Conservation (phyloP, 2,888 invertebrate species). For the Andrena praecox region DNA sequence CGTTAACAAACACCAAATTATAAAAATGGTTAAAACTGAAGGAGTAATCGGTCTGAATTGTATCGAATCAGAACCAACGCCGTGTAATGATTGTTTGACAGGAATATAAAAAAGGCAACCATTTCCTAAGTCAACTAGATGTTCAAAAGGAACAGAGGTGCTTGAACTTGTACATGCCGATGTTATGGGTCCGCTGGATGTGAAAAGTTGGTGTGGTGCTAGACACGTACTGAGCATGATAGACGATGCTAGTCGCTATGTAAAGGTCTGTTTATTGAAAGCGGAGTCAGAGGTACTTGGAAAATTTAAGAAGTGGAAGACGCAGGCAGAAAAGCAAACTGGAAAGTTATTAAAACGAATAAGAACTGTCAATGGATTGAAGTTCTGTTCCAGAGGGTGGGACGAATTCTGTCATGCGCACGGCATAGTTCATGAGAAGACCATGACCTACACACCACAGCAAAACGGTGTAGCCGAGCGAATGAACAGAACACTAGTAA, state of each 20-base stretch:
- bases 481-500: neutral
- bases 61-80: neutral
- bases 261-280: neutral
- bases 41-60: neutral
- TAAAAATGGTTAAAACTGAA: slow-evolving; percentile 12
- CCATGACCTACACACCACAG: slow-evolving; percentile 3
- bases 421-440: slow-evolving; percentile 10
- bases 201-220: slow-evolving; percentile 1
- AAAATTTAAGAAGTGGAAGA: slow-evolving; percentile 5
- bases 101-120: neutral
- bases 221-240: neutral
- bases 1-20: neutral
- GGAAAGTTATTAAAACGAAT: slow-evolving; percentile 2
- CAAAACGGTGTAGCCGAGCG: slow-evolving; percentile 5
- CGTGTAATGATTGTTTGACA: neutral
- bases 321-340: slow-evolving; percentile 13
- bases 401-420: slow-evolving; percentile 5
- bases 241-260: slow-evolving; percentile 12
- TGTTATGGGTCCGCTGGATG: slow-evolving; percentile 1
- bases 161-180: slow-evolving; percentile 8
- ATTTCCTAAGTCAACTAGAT: slow-evolving; percentile 1
- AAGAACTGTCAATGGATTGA: neutral
- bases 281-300: slow-evolving; percentile 12
- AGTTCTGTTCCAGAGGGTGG: slow-evolving; percentile 6
- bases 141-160: neutral